phyloP scores from a whole-genome alignment of 2,797 vertebrate genomes.

The Schizopygopsis malacanthus region DNA sequence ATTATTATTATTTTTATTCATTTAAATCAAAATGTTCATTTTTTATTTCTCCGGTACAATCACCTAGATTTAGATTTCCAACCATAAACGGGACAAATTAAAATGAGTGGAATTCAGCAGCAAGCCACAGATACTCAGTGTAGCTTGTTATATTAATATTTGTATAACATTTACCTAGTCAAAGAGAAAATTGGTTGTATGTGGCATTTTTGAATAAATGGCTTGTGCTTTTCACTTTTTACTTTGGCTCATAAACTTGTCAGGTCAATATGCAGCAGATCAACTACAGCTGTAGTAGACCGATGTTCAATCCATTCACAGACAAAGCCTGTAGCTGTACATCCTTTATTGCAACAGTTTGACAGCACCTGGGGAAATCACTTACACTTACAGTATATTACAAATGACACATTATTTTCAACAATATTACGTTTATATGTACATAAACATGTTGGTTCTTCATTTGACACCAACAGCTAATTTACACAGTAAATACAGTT shows the following conservation, averaged over 20 bases:
- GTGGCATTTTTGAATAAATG: not conserved
- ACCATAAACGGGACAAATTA: not conserved
- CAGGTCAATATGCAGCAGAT: slow-evolving; percentile 1
- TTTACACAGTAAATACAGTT: slow-evolving; percentile 84
- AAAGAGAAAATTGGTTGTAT: not conserved
- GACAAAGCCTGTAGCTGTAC: slow-evolving; percentile 67
- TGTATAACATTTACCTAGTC: not conserved
- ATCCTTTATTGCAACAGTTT: slow-evolving; percentile 77
- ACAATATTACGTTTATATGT: slow-evolving; percentile 71
- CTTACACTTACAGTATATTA: slow-evolving; percentile 82
- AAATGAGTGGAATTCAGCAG: not conserved
- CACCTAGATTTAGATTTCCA: not conserved
- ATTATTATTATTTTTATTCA: not conserved
- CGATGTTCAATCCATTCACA: not conserved
- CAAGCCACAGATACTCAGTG: not conserved
- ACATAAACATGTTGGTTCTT: slow-evolving; percentile 74
- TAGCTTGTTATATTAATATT: not conserved
- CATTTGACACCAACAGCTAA: slow-evolving; percentile 71
- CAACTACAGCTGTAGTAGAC: not conserved
- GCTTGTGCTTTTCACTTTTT: not conserved
- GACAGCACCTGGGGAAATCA: slow-evolving; percentile 68
- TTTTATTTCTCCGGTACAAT: not conserved
- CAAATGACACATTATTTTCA: slow-evolving; percentile 71
- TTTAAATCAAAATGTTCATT: not conserved
- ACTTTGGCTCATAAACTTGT: not conserved